phyloP scores from a whole-genome alignment of 2,888 invertebrate species.

The Dasypolia templi region DNA sequence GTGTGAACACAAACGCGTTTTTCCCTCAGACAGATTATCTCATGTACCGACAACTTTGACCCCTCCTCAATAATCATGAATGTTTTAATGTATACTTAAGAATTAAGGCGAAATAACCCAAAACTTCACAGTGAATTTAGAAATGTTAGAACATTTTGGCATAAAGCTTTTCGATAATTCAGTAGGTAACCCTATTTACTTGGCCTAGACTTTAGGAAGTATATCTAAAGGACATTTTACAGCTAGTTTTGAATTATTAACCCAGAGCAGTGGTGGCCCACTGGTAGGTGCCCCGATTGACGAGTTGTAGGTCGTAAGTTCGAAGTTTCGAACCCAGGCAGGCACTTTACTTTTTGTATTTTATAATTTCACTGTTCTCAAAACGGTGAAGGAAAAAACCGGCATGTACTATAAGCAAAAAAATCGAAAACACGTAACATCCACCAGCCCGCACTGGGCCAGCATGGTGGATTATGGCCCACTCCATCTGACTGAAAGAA shows the following conservation, averaged over 20 bases:
- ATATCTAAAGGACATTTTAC: not conserved
- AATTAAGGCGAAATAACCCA: constrained; percentile 27
- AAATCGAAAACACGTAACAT: not conserved
- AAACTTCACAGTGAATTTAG: constrained; percentile 2
- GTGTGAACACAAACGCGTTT: constrained; percentile 6
- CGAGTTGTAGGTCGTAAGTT: not conserved
- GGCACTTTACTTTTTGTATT: not conserved
- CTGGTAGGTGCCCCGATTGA: not conserved
- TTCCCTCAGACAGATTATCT: constrained; percentile 17
- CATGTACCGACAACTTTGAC: constrained; percentile 46
- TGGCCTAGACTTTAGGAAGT: not conserved
- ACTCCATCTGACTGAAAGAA: not conserved
- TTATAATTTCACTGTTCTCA: not conserved
- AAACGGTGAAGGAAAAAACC: not conserved
- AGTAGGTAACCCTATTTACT: not conserved
- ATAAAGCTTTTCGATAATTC: not conserved
- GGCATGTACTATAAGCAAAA: not conserved
- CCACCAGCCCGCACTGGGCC: not conserved
- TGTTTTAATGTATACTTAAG: constrained; percentile 45
- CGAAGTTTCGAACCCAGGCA: not conserved
- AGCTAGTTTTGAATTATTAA: not conserved
- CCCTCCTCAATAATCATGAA: constrained; percentile 50
- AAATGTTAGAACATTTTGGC: not conserved
- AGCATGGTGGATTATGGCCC: not conserved
- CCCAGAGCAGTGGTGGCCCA: not conserved